Conservation (phyloP, 2,113 vertebrate genomes). For the Sialia sialis region DNA sequence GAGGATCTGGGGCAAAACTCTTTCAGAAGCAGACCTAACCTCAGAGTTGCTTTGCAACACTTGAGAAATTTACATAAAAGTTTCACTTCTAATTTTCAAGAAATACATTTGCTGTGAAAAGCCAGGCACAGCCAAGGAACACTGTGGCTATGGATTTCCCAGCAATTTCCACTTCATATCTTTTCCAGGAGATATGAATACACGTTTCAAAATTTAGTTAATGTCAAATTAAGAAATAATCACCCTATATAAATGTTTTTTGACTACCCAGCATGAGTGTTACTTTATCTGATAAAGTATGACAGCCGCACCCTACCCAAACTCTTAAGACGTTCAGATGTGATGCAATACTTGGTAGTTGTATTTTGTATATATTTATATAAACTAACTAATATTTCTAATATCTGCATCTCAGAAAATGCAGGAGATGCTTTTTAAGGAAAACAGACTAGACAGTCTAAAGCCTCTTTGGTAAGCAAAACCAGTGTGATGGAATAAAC, state of each 20-base stretch:
- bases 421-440: neutral
- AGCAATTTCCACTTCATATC: neutral
- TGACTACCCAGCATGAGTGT: neutral
- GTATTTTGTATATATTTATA: neutral
- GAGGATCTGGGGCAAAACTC: neutral
- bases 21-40: neutral
- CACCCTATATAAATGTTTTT: neutral
- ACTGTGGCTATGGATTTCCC: neutral
- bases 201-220: neutral
- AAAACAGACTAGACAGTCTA: neutral
- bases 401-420: neutral
- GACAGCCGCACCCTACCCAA: neutral
- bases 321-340: neutral
- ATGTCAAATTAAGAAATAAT: neutral
- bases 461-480: neutral
- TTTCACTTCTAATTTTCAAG: neutral
- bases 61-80: neutral
- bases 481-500: neutral
- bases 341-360: neutral
- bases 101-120: neutral
- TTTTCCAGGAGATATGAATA: neutral
- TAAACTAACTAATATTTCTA: neutral
- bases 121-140: neutral
- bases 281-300: neutral
- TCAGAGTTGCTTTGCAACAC: neutral